A percentile compares a stretch with the other conserved stretches of the same genome.
Evolutionary conservation across 2,888 invertebrate genomes (phyloP).

Genomic region (Oscheius sp.): DNA sequence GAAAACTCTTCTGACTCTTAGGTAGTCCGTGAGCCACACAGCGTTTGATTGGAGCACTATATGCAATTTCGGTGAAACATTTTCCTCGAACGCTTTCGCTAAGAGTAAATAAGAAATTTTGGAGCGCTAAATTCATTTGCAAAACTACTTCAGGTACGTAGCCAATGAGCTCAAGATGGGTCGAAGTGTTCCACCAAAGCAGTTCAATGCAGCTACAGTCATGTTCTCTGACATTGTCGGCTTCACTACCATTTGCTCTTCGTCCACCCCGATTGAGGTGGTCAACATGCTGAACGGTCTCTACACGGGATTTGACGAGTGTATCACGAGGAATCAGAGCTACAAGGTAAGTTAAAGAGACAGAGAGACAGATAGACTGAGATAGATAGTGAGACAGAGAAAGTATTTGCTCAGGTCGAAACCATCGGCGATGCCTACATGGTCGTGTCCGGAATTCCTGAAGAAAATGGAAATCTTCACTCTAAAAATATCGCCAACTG

Average conservation of each 20-base stretch:
- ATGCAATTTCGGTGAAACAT: too few species aligned
- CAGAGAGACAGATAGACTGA: not conserved
- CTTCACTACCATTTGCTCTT: slow-evolving; percentile 70
- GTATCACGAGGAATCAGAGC: slow-evolving; percentile 60
- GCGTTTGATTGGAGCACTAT: too few species aligned
- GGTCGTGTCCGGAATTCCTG: slow-evolving; percentile 69
- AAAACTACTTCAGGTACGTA: slow-evolving; percentile 55
- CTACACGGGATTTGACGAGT: slow-evolving; percentile 71
- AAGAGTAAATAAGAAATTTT: too few species aligned
- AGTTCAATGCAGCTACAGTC: slow-evolving; percentile 64
- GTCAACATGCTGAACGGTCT: slow-evolving; percentile 71
- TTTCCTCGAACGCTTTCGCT: too few species aligned
- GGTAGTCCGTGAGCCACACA: too few species aligned
- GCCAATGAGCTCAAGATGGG: slow-evolving; percentile 70
- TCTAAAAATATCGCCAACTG: slow-evolving; percentile 64
- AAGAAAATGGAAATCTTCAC: slow-evolving; percentile 69
- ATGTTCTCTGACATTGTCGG: slow-evolving; percentile 65
- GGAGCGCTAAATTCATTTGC: too few species aligned
- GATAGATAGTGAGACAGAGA: too few species aligned
- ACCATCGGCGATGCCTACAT: slow-evolving; percentile 72
- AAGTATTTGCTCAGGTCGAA: slow-evolving; percentile 58
- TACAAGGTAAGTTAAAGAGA: slow-evolving; percentile 49
- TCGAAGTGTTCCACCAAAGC: slow-evolving; percentile 66
- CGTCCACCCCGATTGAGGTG: slow-evolving; percentile 69
- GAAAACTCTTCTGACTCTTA: too few species aligned